Conservation (phyloP, 2,888 invertebrate species). For the Caenorhabditis imperialis region DNA sequence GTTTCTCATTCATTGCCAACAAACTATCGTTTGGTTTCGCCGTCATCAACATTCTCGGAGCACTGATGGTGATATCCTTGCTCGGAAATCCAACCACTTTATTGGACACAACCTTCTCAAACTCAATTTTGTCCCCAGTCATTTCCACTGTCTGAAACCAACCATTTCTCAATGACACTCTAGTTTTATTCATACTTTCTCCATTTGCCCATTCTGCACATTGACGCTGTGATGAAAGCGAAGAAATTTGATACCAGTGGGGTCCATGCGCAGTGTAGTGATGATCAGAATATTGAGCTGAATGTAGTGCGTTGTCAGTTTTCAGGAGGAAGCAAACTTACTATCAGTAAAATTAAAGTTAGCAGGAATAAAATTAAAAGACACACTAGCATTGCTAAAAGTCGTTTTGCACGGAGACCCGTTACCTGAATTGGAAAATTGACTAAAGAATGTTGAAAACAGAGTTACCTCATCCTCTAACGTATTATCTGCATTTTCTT, state of each 20-base stretch:
- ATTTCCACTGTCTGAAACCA: slow-evolving; percentile 71
- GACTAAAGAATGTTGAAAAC: neutral
- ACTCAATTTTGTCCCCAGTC: slow-evolving; percentile 68
- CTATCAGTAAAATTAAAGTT: slow-evolving; percentile 66
- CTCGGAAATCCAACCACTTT: slow-evolving; percentile 69
- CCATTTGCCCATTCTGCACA: slow-evolving; percentile 45
- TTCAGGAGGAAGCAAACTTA: no score
- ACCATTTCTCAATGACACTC: neutral
- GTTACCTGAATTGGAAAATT: slow-evolving; percentile 39
- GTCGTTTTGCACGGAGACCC: slow-evolving; percentile 53
- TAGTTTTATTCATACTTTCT: slow-evolving; percentile 42
- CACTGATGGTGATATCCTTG: slow-evolving; percentile 63
- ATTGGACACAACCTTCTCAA: slow-evolving; percentile 72
- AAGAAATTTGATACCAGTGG: slow-evolving; percentile 70
- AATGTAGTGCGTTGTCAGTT: no score
- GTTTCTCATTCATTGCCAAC: slow-evolving; percentile 68
- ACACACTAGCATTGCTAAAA: slow-evolving; percentile 52
- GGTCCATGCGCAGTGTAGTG: slow-evolving; percentile 68
- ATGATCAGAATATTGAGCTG: slow-evolving; percentile 73
- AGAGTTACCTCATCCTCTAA: slow-evolving; percentile 25
- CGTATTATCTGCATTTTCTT: slow-evolving; percentile 10
- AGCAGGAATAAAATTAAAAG: slow-evolving; percentile 57
- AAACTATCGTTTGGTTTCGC: slow-evolving; percentile 66
- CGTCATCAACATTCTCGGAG: slow-evolving; percentile 67
- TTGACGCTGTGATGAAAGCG: slow-evolving; percentile 61